Base-by-base conservation (phyloP, 2,113 vertebrate genomes). In the Amphiprion percula region DNA sequence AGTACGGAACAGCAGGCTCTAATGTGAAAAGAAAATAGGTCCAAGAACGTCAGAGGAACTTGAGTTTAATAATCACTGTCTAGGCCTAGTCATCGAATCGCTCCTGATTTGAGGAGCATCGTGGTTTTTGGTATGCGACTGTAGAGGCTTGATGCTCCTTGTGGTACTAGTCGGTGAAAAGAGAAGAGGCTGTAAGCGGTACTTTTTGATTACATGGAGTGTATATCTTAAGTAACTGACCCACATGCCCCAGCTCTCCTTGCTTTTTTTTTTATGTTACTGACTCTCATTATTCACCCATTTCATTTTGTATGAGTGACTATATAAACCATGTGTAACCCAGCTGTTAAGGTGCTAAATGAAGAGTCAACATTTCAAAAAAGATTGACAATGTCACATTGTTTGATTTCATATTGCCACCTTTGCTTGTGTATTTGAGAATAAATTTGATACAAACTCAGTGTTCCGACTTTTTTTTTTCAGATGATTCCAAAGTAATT, bases 291-390 rank as follows among this genome's bases (percentile, higher is more conserved):
- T 93, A 92, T 90, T 90, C 85, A 91, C 79, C 84, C 26, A 66
- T 86, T 91, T 89, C 81, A 78, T 91, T 94, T 95, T 94, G 82
- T 94, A 95, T 85, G 92, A 91, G 88, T 94, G 92, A 89, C 86
- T 90, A 92, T 93, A 90, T 91, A 90, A 80, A 90, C 90, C 84
- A 80, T 91, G 91, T 95, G 68, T 94, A 94, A 94, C 86, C 91
- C 74, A 93, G 90, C 83, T 90, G 84, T 91, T 83, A 91, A 91
- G 93, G 94, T 95, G 94, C 94, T 94, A 94, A 94, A 94, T 94
- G 93, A 94, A 94, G 92, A 93, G 81, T 85, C 72, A 74, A 74
- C 88, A 61, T 92, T 87, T 88, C 55, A 80, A 75, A 90, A 26
- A 87, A 89, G 72, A 82, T 76, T 85, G 82, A 72, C 79, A 54